Percentiles rank a stretch among this genome's conserved stretches.
Evolutionary conservation across 2,113 vertebrate genomes (phyloP).

Genomic region (Perca fluviatilis): DNA sequence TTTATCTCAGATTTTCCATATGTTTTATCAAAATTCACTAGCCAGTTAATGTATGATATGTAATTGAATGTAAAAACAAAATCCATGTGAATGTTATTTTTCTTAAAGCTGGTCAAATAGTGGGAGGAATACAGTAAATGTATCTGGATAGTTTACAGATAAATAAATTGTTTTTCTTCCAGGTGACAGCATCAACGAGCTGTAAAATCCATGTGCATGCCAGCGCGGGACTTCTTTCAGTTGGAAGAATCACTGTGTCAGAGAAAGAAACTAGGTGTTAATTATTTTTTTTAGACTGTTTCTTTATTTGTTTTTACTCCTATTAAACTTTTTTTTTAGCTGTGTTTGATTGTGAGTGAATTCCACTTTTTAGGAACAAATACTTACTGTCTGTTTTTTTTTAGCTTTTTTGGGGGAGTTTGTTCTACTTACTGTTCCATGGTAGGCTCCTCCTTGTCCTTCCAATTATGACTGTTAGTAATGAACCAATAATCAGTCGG

Average conservation of each 20-base stretch:
- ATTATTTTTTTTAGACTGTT: slow-evolving; percentile 16
- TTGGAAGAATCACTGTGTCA: slow-evolving; percentile 29
- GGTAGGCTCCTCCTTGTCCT: background rate
- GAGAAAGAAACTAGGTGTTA: slow-evolving; percentile 23
- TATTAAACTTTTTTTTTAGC: slow-evolving; percentile 23
- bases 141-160: background rate
- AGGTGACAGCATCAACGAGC: slow-evolving; percentile 68
- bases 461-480: background rate
- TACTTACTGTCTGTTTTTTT: background rate
- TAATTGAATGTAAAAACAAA: background rate
- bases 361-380: background rate
- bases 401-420: background rate
- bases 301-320: slow-evolving; percentile 10
- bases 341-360: background rate
- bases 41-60: background rate
- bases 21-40: background rate
- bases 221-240: background rate
- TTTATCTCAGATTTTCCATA: background rate
- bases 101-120: background rate
- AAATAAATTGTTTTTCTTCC: slow-evolving; percentile 20
- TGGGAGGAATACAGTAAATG: background rate
- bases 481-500: slow-evolving; percentile 4
- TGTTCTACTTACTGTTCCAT: background rate
- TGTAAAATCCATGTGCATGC: slow-evolving; percentile 19
- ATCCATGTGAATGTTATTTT: background rate